These are phyloP conservation scores for Epistrophe grossulariae DNA, from an alignment of 2,888 invertebrate species.

Conservation along the genomic window DNA sequence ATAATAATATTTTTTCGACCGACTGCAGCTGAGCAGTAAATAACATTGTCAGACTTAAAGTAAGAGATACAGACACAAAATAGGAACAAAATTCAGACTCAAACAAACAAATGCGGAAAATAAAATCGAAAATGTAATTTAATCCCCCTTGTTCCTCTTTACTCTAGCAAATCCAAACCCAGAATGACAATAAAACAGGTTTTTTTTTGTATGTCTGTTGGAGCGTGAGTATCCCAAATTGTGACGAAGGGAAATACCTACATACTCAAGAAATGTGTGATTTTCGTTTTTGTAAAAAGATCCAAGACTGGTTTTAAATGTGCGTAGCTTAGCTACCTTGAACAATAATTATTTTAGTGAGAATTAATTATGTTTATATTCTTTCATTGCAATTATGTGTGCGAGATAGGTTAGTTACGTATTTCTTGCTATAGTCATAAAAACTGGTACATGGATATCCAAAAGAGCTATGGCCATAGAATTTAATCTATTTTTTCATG, in stretches of 20 bases:
- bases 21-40: not conserved
- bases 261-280: not conserved
- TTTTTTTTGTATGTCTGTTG: not conserved
- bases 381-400: not conserved
- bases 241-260: not conserved
- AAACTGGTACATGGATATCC: not conserved
- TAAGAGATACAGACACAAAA: not conserved
- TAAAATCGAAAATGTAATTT: not conserved
- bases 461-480: too few species aligned
- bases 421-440: not conserved
- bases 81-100: not conserved
- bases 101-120: slow-evolving; percentile 19
- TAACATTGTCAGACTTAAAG: not conserved
- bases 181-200: slow-evolving; percentile 11
- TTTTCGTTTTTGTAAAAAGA: not conserved
- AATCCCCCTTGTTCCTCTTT: slow-evolving; percentile 12
- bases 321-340: slow-evolving; percentile 10
- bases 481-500: too few species aligned
- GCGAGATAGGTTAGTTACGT: not conserved
- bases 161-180: not conserved
- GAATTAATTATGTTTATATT: not conserved
- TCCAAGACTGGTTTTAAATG: not conserved
- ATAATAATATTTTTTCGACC: not conserved
- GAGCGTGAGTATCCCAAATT: slow-evolving; percentile 7
- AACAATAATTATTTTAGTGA: not conserved